Conservation (phyloP, 2,888 invertebrate genomes). For the Ormyrus pomaceus region DNA sequence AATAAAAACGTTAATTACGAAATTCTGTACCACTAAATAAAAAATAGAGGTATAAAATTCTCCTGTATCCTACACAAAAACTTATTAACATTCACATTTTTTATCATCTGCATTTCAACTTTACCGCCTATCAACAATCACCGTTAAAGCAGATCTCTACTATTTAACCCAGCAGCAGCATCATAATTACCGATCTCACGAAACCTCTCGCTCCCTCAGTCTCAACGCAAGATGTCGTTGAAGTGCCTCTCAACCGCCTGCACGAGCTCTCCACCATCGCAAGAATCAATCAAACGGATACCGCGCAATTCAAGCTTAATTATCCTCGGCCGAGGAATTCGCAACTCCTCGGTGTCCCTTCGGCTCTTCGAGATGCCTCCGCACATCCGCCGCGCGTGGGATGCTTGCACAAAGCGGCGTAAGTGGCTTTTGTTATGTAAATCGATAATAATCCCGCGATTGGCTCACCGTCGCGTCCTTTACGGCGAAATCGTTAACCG, state of each 20-base stretch:
- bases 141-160: conserved; percentile 18
- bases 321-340: conserved; percentile 25
- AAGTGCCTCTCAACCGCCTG: not conserved
- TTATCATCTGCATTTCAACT: too few species aligned
- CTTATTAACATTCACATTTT: too few species aligned
- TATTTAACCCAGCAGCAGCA: not conserved
- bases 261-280: not conserved
- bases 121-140: too few species aligned
- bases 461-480: not conserved
- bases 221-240: conserved; percentile 18
- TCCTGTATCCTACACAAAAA: too few species aligned
- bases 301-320: conserved; percentile 38
- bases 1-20: too few species aligned
- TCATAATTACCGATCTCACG: too few species aligned
- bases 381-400: conserved; percentile 3
- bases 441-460: conserved; percentile 19
- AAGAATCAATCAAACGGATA: not conserved
- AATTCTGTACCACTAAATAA: too few species aligned
- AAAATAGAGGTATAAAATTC: too few species aligned
- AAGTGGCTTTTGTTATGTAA: conserved; percentile 46
- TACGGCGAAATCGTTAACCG: not conserved
- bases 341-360: conserved; percentile 17
- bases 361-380: not conserved
- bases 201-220: not conserved
- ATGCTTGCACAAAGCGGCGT: not conserved